Conservation (phyloP, 1,140 invertebrate genomes). For the honey bee (Apis mellifera) region DNA sequence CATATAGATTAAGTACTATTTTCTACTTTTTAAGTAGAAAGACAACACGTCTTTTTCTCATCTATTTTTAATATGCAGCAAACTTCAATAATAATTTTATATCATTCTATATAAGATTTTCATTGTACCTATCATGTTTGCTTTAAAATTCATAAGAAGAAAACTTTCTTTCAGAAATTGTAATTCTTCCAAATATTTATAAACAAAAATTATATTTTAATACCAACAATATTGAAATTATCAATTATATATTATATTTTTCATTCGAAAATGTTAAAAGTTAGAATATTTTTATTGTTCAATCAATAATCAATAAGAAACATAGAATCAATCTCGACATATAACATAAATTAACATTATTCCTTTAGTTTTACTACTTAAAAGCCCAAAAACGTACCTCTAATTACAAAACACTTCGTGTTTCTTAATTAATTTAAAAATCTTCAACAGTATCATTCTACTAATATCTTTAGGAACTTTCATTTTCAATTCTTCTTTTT, state of each 20-base stretch:
- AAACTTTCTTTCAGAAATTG: neutral
- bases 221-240: neutral
- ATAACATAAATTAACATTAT: neutral
- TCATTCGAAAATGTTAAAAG: neutral
- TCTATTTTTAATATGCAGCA: neutral
- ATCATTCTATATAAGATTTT: neutral
- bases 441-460: neutral
- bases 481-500: constrained; percentile 19
- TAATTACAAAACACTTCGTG: neutral
- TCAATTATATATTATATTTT: neutral
- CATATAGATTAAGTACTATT: neutral
- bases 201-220: neutral
- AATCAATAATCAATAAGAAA: neutral
- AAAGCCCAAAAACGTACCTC: neutral
- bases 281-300: neutral
- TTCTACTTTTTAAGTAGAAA: neutral
- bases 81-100: neutral
- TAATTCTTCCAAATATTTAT: neutral
- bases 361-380: neutral
- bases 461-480: constrained; percentile 50
- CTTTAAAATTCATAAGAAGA: neutral
- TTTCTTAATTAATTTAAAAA: constrained; percentile 1
- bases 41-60: neutral
- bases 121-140: neutral
- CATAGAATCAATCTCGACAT: neutral